Base-by-base conservation (phyloP, 2,888 invertebrate genomes). In the Teleiodes luculella region DNA sequence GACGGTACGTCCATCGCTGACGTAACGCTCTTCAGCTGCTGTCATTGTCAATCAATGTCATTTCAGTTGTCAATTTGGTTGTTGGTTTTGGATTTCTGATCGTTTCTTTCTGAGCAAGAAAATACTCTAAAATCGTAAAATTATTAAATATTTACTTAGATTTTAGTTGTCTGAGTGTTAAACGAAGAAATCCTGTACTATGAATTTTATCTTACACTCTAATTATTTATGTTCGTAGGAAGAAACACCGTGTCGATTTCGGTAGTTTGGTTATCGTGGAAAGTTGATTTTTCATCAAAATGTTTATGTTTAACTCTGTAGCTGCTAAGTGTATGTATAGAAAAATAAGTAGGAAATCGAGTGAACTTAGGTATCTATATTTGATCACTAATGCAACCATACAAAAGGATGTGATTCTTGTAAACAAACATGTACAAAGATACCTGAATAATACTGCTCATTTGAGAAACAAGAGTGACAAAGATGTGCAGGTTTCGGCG, bases 251-350 rank as follows among this genome's bases (percentile, higher is more conserved):
- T 6, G 3, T 11, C 20, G 24, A 43, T 13, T 24, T 43, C 43
- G 13, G 43, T 43, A 43, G n/a, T 28, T 43, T 28, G 43, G 43
- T 20, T 24, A 43, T 43, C 43, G 58, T 53, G 61, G 61, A 58
- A 55, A 43, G 28, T 43, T 14, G 3, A 31, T 46, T 31, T 31
- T 52, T 16, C 14, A 46, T 57, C 43, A 67, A 64, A 63, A 68
- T 69, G 67, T 76, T 69, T 63, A 81, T 84, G 80, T 75, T 87
- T 65, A 80, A 83, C 64, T 79, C 81, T 53, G 65, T 79, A 63
- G 78, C 76, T 59, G 71, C 78, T 51, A 80, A 79, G 65, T 74
- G 70, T 66, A 72, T 86, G 55, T 87, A 78, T 67, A 78, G 78
- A 64, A 86, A 82, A 67, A 52, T 86, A 51, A 73, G 79, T 57